These are phyloP conservation scores for Drosophila siamana DNA, from an alignment of 2,888 invertebrate genomes.

Conservation along the genomic window DNA sequence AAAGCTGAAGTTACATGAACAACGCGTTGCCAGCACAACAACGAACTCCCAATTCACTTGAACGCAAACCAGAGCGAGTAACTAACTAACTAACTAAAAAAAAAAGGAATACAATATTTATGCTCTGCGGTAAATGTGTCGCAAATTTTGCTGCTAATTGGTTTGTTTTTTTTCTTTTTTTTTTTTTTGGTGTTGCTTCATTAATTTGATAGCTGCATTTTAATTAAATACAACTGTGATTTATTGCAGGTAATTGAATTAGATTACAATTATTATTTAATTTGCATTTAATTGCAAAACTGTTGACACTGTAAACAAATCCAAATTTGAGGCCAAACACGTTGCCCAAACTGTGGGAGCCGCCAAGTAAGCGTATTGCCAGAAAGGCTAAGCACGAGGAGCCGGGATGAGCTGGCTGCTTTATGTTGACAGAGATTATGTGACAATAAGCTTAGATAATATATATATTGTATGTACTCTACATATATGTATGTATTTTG, in stretches of 20 bases:
- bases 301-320: too few relatives aligned
- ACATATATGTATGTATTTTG: too few relatives aligned
- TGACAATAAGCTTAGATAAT: slow-evolving; percentile 78
- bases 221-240: background rate
- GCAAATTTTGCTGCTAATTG: background rate
- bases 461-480: slow-evolving; percentile 9
- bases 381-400: slow-evolving; percentile 5
- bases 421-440: slow-evolving; percentile 70
- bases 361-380: slow-evolving; percentile 29
- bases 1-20: slow-evolving; percentile 7
- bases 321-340: background rate
- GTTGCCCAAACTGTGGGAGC: background rate
- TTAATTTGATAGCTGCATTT: background rate
- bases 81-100: too few relatives aligned
- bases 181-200: too few relatives aligned
- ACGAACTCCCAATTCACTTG: slow-evolving; percentile 21
- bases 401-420: slow-evolving; percentile 31
- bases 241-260: background rate
- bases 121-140: background rate
- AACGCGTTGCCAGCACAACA: background rate
- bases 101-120: background rate
- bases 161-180: background rate
- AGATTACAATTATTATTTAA: background rate
- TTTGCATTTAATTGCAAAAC: background rate
- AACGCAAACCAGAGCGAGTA: too few relatives aligned